Evolutionary conservation across 2,797 vertebrate genomes (phyloP), one percentile per base, ranked within the genome.

Genomic region (Oryzias sinensis): DNA sequence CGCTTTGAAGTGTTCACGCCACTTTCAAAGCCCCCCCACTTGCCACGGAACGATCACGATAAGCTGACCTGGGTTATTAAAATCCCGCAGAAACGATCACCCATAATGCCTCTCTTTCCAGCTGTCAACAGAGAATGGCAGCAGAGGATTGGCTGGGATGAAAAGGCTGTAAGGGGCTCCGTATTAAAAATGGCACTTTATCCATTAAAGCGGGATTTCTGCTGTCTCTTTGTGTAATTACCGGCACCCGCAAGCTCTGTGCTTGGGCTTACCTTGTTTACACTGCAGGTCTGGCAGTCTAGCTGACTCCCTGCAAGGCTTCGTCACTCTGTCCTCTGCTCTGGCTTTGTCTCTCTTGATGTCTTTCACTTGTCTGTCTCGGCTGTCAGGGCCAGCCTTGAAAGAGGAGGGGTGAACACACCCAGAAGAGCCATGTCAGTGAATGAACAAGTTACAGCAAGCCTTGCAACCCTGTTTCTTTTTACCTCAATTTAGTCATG

Each of bases 221-320:
- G 80, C 84, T 87, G 85, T 87, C 84, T 89, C 82, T 81, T 81
- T 82, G 82, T 88, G 85, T 90, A 90, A 90, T 90, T 88, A 90
- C 88, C 87, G 87, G 88, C 85, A 84, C 77, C 87, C 84, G 74
- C 77, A 83, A 72, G 83, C 83, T 88, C 82, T 78, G 70, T 78
- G 74, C 65, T 55, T 43, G 25, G 74, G 83, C 88, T 91, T 88
- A 93, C 91, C 92, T 91, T 92, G 89, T 90, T 90, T 92, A 90
- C 85, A 85, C 80, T 84, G 89, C 72, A 51, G 46, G 71, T 89
- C 87, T 87, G 59, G 79, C 79, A 82, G 77, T 57, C 87, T 81
- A 27, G 81, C 82, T 80, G 83, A 85, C 85, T 87, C 86, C 77
- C 80, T 74, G 80, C 74, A 52, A 80, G 80, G 78, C 86, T 85